A percentile compares a stretch with the other conserved stretches of the same genome.
Evolutionary conservation across 2,113 vertebrate species (phyloP).

Genomic region (Alces alces): DNA sequence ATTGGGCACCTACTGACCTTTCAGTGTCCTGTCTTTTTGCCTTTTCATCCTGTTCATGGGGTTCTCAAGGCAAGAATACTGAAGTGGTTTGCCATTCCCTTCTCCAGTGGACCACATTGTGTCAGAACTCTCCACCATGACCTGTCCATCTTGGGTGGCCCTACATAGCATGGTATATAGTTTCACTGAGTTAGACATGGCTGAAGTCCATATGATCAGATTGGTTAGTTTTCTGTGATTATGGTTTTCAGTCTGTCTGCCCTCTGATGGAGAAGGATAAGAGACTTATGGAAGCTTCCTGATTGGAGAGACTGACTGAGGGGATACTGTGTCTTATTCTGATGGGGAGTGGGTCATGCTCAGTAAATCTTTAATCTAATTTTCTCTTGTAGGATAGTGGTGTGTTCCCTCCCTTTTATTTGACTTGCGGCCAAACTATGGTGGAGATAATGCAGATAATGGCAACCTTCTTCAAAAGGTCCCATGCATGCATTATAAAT

Average conservation of each 20-base stretch:
- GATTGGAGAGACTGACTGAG: not conserved
- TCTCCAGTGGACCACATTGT: not conserved
- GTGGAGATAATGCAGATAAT: not conserved
- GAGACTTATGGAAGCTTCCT: not conserved
- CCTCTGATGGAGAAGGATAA: not conserved
- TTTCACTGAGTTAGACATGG: not conserved
- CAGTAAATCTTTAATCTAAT: not conserved
- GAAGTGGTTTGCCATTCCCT: not conserved
- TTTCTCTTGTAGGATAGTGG: not conserved
- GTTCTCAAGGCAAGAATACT: not conserved
- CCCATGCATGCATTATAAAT: not conserved
- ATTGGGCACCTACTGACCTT: not conserved
- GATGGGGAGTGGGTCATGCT: not conserved
- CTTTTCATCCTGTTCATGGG: not conserved
- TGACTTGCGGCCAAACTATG: not conserved
- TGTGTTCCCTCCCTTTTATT: not conserved
- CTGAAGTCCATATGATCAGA: not conserved
- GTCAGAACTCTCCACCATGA: not conserved
- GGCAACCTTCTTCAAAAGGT: not conserved
- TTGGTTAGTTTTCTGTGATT: not conserved
- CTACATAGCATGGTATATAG: not conserved
- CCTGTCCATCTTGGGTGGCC: not conserved
- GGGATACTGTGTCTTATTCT: not conserved
- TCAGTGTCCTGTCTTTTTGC: not conserved
- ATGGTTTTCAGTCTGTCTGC: not conserved